Percentiles rank a stretch among this genome's conserved stretches.
Evolutionary conservation across 2,113 vertebrate genomes (phyloP).

Genomic region (Dipodomys stephensi): DNA sequence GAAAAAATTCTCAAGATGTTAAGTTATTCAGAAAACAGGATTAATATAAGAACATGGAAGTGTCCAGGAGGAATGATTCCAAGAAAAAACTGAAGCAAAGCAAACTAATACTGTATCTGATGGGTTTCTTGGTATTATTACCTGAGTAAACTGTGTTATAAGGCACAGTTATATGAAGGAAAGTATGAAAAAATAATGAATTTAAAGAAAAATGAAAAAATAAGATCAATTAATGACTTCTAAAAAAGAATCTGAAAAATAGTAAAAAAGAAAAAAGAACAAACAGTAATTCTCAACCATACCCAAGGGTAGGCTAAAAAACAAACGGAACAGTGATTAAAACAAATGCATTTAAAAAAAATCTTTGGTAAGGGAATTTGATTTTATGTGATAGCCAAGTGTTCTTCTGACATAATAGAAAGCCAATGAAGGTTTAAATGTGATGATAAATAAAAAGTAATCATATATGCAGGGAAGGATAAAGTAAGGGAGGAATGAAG

Average conservation of each 20-base stretch:
- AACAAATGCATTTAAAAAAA: too few relatives aligned
- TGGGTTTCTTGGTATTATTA: not conserved
- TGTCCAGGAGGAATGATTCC: not conserved
- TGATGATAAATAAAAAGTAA: too few relatives aligned
- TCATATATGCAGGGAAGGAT: too few relatives aligned
- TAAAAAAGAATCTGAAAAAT: not conserved
- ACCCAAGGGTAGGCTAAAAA: too few relatives aligned
- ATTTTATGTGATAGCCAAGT: too few relatives aligned
- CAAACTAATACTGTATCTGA: not conserved
- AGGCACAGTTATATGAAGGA: not conserved
- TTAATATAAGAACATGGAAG: not conserved
- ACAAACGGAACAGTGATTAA: too few relatives aligned
- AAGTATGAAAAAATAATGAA: not conserved
- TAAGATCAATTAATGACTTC: not conserved
- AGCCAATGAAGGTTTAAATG: too few relatives aligned
- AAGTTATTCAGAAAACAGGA: not conserved
- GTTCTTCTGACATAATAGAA: too few relatives aligned
- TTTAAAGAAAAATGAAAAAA: not conserved
- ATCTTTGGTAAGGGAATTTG: too few relatives aligned
- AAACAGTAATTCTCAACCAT: too few relatives aligned
- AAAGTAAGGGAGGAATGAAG: not conserved
- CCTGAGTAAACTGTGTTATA: not conserved
- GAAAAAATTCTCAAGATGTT: not conserved
- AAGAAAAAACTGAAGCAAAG: constrained; percentile 14
- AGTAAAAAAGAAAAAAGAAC: not conserved